Conservation (phyloP, 2,113 vertebrate genomes). For the Tachycineta bicolor region DNA sequence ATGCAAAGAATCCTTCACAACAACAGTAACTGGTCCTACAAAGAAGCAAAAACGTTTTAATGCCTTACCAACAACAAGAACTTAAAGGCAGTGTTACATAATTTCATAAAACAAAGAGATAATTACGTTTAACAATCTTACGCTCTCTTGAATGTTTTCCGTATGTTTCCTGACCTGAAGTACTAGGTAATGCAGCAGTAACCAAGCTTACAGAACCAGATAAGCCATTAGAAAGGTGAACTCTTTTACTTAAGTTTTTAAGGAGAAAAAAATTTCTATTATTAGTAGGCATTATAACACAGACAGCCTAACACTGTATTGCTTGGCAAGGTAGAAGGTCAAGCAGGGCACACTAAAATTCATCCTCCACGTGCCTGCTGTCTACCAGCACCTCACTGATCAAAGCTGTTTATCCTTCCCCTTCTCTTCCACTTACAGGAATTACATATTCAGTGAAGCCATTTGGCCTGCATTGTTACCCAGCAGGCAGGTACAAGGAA, state of each 20-base stretch:
- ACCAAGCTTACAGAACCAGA: neutral
- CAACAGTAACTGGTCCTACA: conserved; percentile 45
- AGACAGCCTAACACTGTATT: neutral
- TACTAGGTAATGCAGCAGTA: neutral
- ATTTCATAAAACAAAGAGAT: neutral
- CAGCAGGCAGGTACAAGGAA: neutral
- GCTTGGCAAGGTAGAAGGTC: neutral
- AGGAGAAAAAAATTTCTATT: neutral
- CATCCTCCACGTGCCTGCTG: neutral
- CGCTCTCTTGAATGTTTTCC: neutral
- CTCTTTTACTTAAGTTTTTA: neutral
- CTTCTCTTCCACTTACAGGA: neutral
- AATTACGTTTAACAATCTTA: neutral
- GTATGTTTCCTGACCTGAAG: neutral
- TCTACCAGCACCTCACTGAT: neutral
- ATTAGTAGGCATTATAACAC: neutral
- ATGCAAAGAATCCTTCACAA: neutral
- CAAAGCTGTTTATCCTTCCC: neutral
- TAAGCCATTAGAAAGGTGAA: neutral
- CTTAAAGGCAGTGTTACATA: neutral
- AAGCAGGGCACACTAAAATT: neutral
- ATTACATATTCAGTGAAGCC: neutral
- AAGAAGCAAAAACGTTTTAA: conserved; percentile 39
- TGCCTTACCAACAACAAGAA: neutral
- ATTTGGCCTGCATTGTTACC: neutral